These are phyloP conservation scores for Psilopsiagon aurifrons DNA, from an alignment of 2,113 vertebrate genomes.

Conservation along the genomic window DNA sequence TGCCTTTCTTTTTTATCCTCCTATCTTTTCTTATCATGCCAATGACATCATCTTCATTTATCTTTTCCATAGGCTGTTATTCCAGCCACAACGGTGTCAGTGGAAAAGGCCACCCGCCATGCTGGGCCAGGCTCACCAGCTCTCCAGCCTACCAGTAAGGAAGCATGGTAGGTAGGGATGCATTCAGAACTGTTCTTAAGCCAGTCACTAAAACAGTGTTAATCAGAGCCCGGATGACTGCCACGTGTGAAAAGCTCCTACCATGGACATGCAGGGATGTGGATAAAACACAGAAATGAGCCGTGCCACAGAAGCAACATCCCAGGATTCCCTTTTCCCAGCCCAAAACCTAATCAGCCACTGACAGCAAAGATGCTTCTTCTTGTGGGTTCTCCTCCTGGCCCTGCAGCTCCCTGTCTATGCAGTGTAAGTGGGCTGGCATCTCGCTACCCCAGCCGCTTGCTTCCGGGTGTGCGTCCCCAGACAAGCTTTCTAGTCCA, in stretches of 20 bases:
- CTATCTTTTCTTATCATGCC: background rate
- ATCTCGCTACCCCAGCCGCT: background rate
- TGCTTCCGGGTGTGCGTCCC: background rate
- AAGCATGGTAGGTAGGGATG: background rate
- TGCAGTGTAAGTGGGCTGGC: background rate
- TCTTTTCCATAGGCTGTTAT: background rate
- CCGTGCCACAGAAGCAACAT: accelerated
- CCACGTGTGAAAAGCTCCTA: background rate
- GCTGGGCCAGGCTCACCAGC: background rate
- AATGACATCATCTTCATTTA: background rate
- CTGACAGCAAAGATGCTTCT: background rate
- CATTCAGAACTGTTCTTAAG: background rate
- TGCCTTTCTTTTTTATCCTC: background rate
- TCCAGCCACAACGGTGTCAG: background rate
- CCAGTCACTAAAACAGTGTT: accelerated
- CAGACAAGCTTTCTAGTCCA: background rate
- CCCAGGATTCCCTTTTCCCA: background rate
- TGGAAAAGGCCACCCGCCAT: background rate
- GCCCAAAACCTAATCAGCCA: background rate
- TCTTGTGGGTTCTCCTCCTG: background rate
- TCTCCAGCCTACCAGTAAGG: background rate
- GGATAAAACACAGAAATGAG: background rate
- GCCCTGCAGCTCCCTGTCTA: background rate
- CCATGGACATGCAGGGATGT: accelerated
- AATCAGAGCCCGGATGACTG: background rate